Conservation (phyloP, 2,113 vertebrate species). For the Tretioscincus oriximinensis region DNA sequence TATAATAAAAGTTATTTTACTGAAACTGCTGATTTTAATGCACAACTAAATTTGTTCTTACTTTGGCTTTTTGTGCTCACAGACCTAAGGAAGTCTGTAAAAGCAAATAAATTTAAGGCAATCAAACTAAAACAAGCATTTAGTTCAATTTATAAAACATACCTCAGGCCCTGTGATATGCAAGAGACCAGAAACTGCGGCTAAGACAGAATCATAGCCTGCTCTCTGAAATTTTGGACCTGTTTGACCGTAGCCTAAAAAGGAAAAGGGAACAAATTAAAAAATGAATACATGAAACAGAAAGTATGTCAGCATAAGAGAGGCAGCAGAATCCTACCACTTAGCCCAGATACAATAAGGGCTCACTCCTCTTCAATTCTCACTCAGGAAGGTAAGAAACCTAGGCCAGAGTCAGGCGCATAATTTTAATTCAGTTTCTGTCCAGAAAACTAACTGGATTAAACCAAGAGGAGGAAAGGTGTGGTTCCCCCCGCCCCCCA, state of each 20-base stretch:
- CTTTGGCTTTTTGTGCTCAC: neutral
- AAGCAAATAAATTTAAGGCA: neutral
- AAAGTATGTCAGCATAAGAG: neutral
- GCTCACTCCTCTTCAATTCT: neutral
- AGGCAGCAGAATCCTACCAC: no score
- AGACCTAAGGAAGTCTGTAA: neutral
- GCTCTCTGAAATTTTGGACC: slow-evolving; percentile 83
- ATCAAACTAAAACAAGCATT: fast-evolving
- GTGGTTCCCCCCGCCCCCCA: no score
- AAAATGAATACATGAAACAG: neutral
- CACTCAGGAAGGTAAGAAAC: no score
- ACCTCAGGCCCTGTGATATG: slow-evolving; percentile 95
- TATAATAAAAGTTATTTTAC: no score
- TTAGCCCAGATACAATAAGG: no score
- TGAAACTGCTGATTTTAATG: no score
- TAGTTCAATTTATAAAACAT: slow-evolving; percentile 11
- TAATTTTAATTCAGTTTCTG: no score
- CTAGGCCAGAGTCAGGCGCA: no score
- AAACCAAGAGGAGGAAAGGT: no score
- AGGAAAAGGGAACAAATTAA: slow-evolving; percentile 37
- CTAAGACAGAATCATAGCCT: slow-evolving; percentile 90
- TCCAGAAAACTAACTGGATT: no score
- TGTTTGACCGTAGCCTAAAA: slow-evolving; percentile 90
- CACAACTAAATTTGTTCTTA: no score
- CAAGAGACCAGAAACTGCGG: slow-evolving; percentile 92